Evolutionary conservation across 2,113 vertebrate genomes (phyloP), one percentile per base, ranked within the genome.

Genomic region (Tricholaema leucomelas): DNA sequence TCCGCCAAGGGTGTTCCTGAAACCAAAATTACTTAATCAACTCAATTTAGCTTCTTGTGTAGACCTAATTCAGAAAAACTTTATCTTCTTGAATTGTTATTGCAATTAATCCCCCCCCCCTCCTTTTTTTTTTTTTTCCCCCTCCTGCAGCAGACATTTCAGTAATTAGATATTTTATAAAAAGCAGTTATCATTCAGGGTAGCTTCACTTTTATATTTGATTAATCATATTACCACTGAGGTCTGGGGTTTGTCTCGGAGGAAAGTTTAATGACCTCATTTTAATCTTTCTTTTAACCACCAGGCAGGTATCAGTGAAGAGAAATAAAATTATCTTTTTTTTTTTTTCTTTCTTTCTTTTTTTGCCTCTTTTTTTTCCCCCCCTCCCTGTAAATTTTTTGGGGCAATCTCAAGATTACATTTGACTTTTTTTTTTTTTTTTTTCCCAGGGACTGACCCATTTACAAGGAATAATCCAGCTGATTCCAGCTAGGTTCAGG

Each of bases 1-100:
- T 95, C 90, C 91, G 91, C 87, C 93, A 94, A 96, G 92, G 81
- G 91, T 91, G 93, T 81, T 96, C 83, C 92, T 80, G 88, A 96
- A 96, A 94, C 85, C 83, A 94, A 94, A 95, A 97, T 97, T 96
- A 97, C 96, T 97, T 96, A 96, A 97, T 96, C 95, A 97, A 95
- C 95, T 94, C 95, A 91, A 91, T 96, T 97, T 96, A 96, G 95
- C 87, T 97, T 91, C 95, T 91, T 97, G 92, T 95, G 81, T 96
- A 95, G 96, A 94, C 94, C 88, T 96, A 93, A 95, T 94, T 96
- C 94, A 94, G 88, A 94, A 91, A 91, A 96, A 94, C 90, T 97
- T 96, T 94, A 96, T 96, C 94, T 96, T 96, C 88, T 90, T 96
- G 95, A 97, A 96, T 97, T 97, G 91, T 97, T 96, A 96, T 97